phyloP scores from a whole-genome alignment of 2,113 vertebrate species.

The Crotalus helleri region DNA sequence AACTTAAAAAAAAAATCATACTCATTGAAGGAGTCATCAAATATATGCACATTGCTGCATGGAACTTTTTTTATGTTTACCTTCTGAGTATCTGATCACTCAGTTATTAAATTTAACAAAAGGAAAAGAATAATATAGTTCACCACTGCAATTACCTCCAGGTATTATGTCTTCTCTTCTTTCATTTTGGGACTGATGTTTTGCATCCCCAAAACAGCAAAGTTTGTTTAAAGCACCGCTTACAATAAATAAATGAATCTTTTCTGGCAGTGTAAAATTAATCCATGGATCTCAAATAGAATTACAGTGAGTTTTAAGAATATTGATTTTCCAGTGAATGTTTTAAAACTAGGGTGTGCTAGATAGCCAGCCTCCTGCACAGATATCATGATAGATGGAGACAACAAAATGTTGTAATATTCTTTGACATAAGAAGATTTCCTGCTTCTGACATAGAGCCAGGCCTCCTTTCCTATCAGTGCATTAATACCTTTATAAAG shows the following conservation, averaged over 20 bases:
- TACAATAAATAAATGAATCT: not conserved
- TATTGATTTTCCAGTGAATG: not conserved
- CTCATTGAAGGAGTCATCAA: not conserved
- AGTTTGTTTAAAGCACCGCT: not conserved
- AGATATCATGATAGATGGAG: not conserved
- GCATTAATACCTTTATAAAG: not conserved
- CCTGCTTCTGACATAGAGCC: not conserved
- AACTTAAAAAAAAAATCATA: not conserved
- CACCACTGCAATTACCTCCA: slow-evolving; percentile 1
- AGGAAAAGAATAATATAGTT: not conserved
- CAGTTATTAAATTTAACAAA: slow-evolving; percentile 8
- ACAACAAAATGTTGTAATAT: not conserved
- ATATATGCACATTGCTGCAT: not conserved
- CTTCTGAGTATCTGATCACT: not conserved
- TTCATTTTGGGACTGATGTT: not conserved
- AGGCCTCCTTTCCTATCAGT: not conserved
- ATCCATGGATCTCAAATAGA: not conserved
- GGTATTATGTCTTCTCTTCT: not conserved
- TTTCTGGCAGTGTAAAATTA: slow-evolving; percentile 17
- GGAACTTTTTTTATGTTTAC: not conserved
- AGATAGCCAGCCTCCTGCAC: not conserved
- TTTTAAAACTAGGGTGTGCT: not conserved
- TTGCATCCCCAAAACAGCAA: slow-evolving; percentile 1
- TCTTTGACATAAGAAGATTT: not conserved
- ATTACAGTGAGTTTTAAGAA: not conserved